Evolutionary conservation across 2,797 vertebrate genomes (phyloP).

Genomic region (Pristis pectinata): DNA sequence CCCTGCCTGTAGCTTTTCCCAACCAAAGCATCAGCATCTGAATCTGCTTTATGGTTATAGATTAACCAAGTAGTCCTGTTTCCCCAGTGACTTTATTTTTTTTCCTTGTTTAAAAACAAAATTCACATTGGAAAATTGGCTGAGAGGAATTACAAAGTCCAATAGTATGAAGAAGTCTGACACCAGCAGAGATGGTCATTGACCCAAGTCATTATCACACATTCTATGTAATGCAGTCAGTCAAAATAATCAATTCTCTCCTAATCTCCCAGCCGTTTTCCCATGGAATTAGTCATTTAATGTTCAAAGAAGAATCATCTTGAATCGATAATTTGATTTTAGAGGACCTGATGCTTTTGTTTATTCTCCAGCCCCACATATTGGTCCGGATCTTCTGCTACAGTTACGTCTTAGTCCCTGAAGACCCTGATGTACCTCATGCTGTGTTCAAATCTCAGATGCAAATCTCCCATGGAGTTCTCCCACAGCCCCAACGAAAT

Average conservation of each 20-base stretch:
- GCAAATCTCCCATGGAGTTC: no score
- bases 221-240: no score
- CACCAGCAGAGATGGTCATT: neutral
- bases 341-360: neutral
- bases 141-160: neutral
- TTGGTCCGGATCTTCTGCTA: neutral
- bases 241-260: neutral
- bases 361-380: no score
- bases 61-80: neutral
- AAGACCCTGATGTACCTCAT: no score
- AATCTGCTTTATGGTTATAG: neutral
- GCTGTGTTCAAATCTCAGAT: no score
- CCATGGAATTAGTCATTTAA: neutral
- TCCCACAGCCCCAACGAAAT: no score
- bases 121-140: neutral
- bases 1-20: neutral
- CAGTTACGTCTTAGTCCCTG: no score
- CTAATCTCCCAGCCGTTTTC: neutral
- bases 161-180: neutral
- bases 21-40: neutral
- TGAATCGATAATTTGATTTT: neutral
- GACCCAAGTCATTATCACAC: neutral
- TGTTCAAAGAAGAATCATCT: neutral
- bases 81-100: neutral
- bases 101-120: neutral